Conservation (phyloP, 2,888 invertebrate species). For the Clepsis dumicolana region DNA sequence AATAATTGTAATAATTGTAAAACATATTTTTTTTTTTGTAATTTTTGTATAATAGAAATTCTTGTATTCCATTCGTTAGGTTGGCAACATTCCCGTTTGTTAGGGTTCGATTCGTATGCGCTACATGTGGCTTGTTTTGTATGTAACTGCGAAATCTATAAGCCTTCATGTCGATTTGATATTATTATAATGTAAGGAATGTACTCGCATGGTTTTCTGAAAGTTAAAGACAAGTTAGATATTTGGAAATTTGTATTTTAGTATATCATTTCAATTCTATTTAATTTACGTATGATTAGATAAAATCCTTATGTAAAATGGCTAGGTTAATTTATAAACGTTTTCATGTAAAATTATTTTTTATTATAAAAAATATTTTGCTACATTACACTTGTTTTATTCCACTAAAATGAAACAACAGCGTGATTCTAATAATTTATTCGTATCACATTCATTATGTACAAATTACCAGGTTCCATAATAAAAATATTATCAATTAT, state of each 20-base stretch:
- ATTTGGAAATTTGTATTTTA: conserved; percentile 4
- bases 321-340: conserved; percentile 16
- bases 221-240: not conserved
- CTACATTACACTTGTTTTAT: conserved; percentile 28
- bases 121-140: conserved; percentile 1
- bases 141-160: not conserved
- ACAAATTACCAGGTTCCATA: conserved; percentile 74
- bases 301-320: not conserved
- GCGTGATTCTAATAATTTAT: conserved; percentile 48
- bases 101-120: not conserved
- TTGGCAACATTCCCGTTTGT: conserved; percentile 4
- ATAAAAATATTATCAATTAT: conserved; percentile 56
- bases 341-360: conserved; percentile 27
- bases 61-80: conserved; percentile 3
- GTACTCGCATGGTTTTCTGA: not conserved
- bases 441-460: conserved; percentile 79
- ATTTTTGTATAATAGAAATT: not conserved
- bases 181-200: conserved; percentile 9
- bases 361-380: conserved; percentile 37
- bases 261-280: not conserved
- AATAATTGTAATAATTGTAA: not conserved
- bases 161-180: not conserved
- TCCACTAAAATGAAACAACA: conserved; percentile 16
- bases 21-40: no score
- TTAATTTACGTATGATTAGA: not conserved